Percentiles rank a stretch among this genome's conserved stretches.
Evolutionary conservation across 2,113 vertebrate species (phyloP).

Genomic region (Naja naja): DNA sequence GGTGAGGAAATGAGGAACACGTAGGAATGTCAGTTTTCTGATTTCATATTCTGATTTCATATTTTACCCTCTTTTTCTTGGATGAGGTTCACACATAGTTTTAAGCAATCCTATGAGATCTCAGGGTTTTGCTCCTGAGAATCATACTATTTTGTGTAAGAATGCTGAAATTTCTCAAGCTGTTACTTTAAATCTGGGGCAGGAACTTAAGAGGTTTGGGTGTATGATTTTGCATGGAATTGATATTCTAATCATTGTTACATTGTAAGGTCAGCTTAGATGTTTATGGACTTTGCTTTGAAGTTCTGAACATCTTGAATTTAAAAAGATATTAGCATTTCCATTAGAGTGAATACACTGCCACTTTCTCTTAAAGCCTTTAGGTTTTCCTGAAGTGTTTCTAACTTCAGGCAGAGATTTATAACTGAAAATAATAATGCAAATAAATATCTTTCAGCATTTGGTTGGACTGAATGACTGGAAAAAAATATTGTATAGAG

Average conservation of each 20-base stretch:
- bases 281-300: not conserved
- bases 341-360: not conserved
- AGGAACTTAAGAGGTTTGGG: not conserved
- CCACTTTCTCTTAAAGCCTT: not conserved
- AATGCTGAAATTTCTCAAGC: not conserved
- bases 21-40: not conserved
- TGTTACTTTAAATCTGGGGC: not conserved
- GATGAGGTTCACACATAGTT: not conserved
- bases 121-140: not conserved
- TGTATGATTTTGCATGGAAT: not conserved
- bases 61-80: not conserved
- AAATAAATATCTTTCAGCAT: not conserved
- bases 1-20: not conserved
- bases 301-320: not conserved
- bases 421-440: not conserved
- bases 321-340: slow-evolving; percentile 11
- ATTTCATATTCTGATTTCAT: not conserved
- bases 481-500: not conserved
- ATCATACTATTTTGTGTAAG: not conserved
- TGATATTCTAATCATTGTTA: not conserved
- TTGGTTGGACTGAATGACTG: not conserved
- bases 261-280: slow-evolving; percentile 19
- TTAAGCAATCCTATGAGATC: not conserved
- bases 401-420: not conserved
- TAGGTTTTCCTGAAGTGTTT: slow-evolving; percentile 6